Evolutionary conservation across 2,888 invertebrate species (phyloP).

Genomic region (Schrankia costaestrigalis): DNA sequence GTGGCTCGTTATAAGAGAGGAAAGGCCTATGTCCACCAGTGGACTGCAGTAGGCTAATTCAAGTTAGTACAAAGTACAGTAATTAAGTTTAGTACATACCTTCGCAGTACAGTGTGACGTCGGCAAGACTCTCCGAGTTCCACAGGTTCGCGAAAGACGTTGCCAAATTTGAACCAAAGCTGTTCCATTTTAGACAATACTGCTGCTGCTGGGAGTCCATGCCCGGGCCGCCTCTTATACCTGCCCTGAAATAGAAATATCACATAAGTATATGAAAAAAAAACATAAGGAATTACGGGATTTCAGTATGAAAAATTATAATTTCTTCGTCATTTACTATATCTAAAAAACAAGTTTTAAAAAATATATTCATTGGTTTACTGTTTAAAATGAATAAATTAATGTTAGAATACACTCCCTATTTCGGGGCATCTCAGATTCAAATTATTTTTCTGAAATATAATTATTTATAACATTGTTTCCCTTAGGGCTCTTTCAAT

Average conservation of each 20-base stretch:
- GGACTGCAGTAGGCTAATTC: too few species aligned
- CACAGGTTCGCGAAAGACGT: slow-evolving; percentile 95
- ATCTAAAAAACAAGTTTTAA: too few species aligned
- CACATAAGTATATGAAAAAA: slow-evolving; percentile 9
- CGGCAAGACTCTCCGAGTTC: slow-evolving; percentile 95
- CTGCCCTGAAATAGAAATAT: slow-evolving; percentile 77
- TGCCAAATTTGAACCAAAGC: slow-evolving; percentile 95
- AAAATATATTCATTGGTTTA: too few species aligned
- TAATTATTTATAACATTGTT: slow-evolving; percentile 23
- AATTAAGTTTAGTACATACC: slow-evolving; percentile 80
- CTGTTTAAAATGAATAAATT: too few species aligned
- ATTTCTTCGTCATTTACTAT: too few species aligned
- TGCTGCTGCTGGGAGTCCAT: slow-evolving; percentile 98
- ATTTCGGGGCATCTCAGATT: too few species aligned
- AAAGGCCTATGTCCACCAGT: too few species aligned
- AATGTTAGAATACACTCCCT: too few species aligned
- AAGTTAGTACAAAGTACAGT: neutral
- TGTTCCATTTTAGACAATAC: slow-evolving; percentile 97
- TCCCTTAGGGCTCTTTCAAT: slow-evolving; percentile 9
- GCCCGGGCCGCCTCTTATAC: slow-evolving; percentile 86
- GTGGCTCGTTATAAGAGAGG: too few species aligned
- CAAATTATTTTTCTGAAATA: too few species aligned
- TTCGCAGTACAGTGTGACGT: slow-evolving; percentile 96
- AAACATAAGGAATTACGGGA: too few species aligned
- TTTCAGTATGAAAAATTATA: too few species aligned